phyloP scores from a whole-genome alignment of 2,888 invertebrate genomes.

The Calameuta idolon region DNA sequence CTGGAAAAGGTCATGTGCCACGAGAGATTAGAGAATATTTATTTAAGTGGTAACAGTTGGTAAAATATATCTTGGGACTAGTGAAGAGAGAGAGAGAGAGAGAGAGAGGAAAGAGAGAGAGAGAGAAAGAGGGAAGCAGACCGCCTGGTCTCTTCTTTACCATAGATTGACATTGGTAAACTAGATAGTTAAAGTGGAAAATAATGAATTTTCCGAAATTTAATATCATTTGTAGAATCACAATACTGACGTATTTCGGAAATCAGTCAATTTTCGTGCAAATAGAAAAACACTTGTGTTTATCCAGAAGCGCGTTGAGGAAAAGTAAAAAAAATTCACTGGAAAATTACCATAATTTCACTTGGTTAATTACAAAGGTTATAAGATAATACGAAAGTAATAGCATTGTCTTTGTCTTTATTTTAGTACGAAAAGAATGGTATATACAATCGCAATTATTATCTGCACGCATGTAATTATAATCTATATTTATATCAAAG shows the following conservation, averaged over 20 bases:
- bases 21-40: background rate
- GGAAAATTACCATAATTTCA: too few relatives aligned
- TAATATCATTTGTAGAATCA: background rate
- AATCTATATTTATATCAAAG: constrained; percentile 34
- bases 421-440: constrained; percentile 55
- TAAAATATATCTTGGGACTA: background rate
- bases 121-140: too few relatives aligned
- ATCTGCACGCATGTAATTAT: constrained; percentile 28
- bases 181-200: background rate
- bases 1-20: background rate
- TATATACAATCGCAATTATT: constrained; percentile 47
- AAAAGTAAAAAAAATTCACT: background rate
- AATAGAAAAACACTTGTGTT: background rate
- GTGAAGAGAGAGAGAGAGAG: too few relatives aligned
- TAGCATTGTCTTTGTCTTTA: constrained; percentile 9
- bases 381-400: background rate
- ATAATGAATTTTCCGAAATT: background rate
- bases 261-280: background rate
- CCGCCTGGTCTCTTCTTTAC: too few relatives aligned
- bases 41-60: background rate
- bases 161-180: too few relatives aligned
- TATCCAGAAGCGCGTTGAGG: background rate
- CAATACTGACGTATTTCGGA: background rate
- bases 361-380: background rate
- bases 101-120: too few relatives aligned